Evolutionary conservation across 2,888 invertebrate genomes (phyloP).

Genomic region (Minunthozetes semirufus): DNA sequence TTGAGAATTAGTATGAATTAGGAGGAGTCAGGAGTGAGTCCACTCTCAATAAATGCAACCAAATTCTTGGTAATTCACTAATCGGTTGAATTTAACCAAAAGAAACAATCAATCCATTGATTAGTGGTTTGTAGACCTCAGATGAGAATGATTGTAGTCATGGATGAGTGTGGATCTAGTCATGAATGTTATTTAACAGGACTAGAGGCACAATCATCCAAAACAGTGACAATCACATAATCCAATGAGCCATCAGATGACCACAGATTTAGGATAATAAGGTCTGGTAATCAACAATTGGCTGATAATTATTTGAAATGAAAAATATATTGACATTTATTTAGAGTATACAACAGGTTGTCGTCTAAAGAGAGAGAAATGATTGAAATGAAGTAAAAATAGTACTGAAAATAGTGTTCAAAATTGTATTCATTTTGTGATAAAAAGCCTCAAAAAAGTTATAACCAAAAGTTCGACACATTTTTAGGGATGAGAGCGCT

Average conservation of each 20-base stretch:
- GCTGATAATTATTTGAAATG: neutral
- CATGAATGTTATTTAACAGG: conserved; percentile 25
- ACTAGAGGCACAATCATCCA: conserved; percentile 34
- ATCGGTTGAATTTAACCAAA: too few relatives aligned
- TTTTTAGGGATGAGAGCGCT: too few relatives aligned
- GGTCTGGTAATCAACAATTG: neutral
- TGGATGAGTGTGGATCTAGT: conserved; percentile 39
- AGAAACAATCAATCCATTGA: too few relatives aligned
- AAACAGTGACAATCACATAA: neutral
- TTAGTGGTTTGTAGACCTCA: too few relatives aligned
- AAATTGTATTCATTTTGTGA: neutral
- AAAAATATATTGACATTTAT: neutral
- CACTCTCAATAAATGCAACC: too few relatives aligned
- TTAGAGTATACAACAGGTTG: neutral
- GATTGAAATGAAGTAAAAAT: conserved; percentile 2
- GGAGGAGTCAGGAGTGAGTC: too few relatives aligned
- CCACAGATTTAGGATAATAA: neutral
- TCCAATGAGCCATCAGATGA: neutral
- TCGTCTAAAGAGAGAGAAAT: neutral
- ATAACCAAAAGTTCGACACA: too few relatives aligned
- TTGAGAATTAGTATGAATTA: too few relatives aligned
- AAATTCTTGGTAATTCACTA: too few relatives aligned
- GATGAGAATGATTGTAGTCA: neutral
- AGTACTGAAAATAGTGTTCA: neutral
- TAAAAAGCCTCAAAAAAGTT: neutral